Conservation (phyloP, 2,797 vertebrate species). For the Thunnus albacares region DNA sequence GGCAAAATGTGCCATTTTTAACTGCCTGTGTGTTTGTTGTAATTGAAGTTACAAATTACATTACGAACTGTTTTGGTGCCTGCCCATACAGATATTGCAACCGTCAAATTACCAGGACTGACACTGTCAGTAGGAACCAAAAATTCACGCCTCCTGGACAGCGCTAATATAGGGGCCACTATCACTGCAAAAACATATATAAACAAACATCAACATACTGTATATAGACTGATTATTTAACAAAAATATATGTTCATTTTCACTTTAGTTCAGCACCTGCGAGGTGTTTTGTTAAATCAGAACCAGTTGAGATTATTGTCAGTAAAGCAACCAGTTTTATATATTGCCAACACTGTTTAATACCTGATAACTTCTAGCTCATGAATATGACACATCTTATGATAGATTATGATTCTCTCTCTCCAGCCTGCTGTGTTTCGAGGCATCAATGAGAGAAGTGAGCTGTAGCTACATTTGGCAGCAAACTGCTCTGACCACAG, state of each 20-base stretch:
- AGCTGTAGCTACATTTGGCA: conserved; percentile 44
- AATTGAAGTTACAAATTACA: too few species aligned
- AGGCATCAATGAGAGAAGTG: conserved; percentile 24
- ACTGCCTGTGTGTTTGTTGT: too few species aligned
- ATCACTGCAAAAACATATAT: not conserved
- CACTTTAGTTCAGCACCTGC: not conserved
- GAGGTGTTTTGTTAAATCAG: not conserved
- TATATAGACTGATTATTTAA: too few species aligned
- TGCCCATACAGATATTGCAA: too few species aligned
- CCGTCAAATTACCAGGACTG: too few species aligned
- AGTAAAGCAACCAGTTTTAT: conserved; percentile 14
- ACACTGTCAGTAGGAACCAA: not conserved
- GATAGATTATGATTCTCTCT: conserved; percentile 19
- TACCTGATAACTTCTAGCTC: conserved; percentile 10
- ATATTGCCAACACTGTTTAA: conserved; percentile 4
- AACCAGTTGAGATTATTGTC: not conserved
- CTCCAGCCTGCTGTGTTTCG: conserved; percentile 11
- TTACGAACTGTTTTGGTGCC: too few species aligned
- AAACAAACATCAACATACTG: too few species aligned
- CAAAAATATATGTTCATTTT: not conserved
- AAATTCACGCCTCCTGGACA: not conserved
- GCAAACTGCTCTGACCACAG: conserved; percentile 35
- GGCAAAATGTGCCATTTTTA: too few species aligned
- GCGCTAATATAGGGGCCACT: not conserved
- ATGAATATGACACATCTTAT: conserved; percentile 34